These are phyloP conservation scores for Oedothorax gibbosus DNA, from an alignment of 1,140 invertebrate species.

Conservation along the genomic window DNA sequence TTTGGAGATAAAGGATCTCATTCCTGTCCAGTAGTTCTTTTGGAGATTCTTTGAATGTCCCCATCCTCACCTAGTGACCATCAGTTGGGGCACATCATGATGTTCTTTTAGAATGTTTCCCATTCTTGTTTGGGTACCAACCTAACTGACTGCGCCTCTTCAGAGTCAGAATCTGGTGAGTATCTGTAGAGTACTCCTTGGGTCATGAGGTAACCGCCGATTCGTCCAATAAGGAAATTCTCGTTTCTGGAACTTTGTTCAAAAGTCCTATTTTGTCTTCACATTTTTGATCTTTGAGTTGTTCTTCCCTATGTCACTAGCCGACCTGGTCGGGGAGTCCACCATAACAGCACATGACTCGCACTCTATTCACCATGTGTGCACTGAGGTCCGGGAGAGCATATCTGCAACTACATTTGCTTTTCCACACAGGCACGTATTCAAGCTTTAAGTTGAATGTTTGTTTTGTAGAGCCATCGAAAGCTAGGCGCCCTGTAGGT, in stretches of 20 bases:
- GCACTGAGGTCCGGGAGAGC: neutral
- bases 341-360: neutral
- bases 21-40: neutral
- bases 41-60: slow-evolving; percentile 9
- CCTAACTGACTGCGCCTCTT: neutral
- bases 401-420: no score
- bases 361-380: neutral
- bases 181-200: no score
- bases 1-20: neutral
- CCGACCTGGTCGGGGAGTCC: neutral
- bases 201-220: neutral
- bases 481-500: neutral
- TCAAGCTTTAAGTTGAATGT: neutral
- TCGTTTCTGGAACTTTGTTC: neutral
- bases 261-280: neutral
- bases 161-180: no score
- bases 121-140: neutral
- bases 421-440: neutral
- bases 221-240: neutral
- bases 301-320: neutral
- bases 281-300: neutral
- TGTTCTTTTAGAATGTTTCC: neutral
- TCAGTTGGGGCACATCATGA: slow-evolving; percentile 17
- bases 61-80: slow-evolving; percentile 6
- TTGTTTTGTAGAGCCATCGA: neutral